These are phyloP conservation scores for Aviceda subcristata DNA, from an alignment of 2,113 vertebrate species.

Conservation along the genomic window DNA sequence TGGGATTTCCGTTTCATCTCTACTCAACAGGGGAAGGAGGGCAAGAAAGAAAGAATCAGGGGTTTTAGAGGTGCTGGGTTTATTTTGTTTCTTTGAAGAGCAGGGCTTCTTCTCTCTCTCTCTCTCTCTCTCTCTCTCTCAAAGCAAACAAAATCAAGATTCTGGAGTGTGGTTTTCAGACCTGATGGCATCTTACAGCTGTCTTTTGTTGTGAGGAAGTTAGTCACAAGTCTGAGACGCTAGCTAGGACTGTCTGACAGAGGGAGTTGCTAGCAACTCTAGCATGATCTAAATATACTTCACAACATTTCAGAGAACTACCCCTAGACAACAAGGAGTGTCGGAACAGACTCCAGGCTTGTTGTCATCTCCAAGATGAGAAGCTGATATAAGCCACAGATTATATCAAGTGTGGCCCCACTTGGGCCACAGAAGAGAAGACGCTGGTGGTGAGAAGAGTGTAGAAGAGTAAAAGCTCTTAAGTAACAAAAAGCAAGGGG, in stretches of 20 bases:
- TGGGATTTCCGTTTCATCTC: neutral
- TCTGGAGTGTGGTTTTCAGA: slow-evolving; percentile 28
- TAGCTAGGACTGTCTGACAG: neutral
- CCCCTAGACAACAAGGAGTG: neutral
- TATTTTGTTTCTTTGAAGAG: slow-evolving; percentile 14
- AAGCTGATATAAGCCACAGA: neutral
- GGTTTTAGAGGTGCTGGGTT: neutral
- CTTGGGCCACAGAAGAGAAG: neutral
- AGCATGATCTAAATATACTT: neutral
- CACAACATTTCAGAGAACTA: neutral
- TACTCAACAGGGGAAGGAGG: neutral
- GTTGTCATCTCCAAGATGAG: neutral
- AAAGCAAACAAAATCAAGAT: slow-evolving; percentile 5
- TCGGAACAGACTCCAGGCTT: neutral
- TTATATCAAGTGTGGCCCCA: neutral
- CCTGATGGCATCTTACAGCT: slow-evolving; percentile 23
- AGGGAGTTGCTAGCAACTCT: neutral
- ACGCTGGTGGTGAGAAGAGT: neutral
- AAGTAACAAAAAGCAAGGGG: neutral
- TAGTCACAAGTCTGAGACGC: slow-evolving; percentile 1
- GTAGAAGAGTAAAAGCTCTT: neutral
- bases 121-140: neutral
- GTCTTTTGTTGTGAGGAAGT: slow-evolving; percentile 31
- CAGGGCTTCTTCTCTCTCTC: neutral
- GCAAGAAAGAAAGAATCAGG: neutral